Conservation (phyloP, 2,797 vertebrate species). For the Rhodeus uyekii region DNA sequence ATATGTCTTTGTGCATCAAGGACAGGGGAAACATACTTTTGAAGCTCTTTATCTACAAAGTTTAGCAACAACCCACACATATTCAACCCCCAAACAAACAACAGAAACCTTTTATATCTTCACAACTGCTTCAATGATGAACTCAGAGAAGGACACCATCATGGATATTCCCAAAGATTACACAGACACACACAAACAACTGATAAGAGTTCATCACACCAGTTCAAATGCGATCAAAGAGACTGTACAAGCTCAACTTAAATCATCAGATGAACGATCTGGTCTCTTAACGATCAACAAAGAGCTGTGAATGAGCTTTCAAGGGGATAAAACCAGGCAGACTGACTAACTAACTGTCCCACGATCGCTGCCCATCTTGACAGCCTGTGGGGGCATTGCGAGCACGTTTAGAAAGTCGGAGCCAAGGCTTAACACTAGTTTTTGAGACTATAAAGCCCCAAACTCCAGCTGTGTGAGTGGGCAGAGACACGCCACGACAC, state of each 20-base stretch:
- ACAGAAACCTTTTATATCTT: neutral
- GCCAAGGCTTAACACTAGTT: neutral
- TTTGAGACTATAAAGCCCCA: neutral
- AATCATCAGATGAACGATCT: neutral
- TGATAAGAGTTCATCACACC: neutral
- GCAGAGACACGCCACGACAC: conserved; percentile 56
- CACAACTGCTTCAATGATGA: neutral
- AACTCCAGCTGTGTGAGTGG: too few species aligned
- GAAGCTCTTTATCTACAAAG: neutral
- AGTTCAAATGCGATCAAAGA: neutral
- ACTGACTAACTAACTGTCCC: neutral
- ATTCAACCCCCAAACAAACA: neutral
- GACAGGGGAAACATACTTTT: neutral
- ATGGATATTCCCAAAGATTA: neutral
- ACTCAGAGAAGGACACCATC: neutral
- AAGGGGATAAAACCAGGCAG: neutral
- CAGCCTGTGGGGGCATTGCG: neutral
- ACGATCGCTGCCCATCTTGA: neutral
- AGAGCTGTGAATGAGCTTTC: neutral
- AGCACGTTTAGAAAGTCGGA: neutral
- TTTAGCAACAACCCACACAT: neutral
- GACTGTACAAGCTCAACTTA: neutral
- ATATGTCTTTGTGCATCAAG: neutral
- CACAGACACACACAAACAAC: too few species aligned
- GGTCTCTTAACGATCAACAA: neutral